A percentile compares a stretch with the other conserved stretches of the same genome.
Conservation (phyloP, 2,113 vertebrate genomes). For the Aegithalos caudatus region DNA sequence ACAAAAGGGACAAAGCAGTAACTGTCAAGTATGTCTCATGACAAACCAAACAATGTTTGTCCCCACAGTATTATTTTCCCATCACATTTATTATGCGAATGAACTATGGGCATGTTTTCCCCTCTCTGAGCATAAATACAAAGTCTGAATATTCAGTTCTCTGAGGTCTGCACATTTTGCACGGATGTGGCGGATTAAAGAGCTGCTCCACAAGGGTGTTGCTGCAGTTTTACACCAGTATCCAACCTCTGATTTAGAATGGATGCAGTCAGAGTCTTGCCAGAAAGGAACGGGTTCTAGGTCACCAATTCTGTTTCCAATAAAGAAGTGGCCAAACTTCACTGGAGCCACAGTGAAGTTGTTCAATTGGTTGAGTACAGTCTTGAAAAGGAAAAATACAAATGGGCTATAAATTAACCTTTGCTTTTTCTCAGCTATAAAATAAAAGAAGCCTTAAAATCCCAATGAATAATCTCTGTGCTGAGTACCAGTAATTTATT, state of each 20-base stretch:
- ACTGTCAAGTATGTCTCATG: slow-evolving; percentile 70
- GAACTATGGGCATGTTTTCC: slow-evolving; percentile 61
- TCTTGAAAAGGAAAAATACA: not conserved
- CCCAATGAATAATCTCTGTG: not conserved
- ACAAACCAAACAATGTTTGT: slow-evolving; percentile 72
- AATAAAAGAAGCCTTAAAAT: not conserved
- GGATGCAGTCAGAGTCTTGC: not conserved
- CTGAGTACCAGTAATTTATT: not conserved
- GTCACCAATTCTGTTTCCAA: not conserved
- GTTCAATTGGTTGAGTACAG: not conserved
- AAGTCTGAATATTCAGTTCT: slow-evolving; percentile 63
- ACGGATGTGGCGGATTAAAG: not conserved
- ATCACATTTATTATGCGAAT: slow-evolving; percentile 68
- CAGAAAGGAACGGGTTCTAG: not conserved
- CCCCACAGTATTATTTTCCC: slow-evolving; percentile 67
- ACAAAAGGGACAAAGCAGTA: slow-evolving; percentile 71
- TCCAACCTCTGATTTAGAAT: not conserved
- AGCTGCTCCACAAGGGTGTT: not conserved
- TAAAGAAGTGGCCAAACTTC: not conserved
- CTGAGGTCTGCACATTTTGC: slow-evolving; percentile 3
- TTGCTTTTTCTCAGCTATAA: slow-evolving; percentile 8
- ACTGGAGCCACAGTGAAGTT: not conserved
- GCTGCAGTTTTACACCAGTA: not conserved
- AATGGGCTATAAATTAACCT: slow-evolving; percentile 15
- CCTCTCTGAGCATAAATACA: slow-evolving; percentile 65